Percentiles rank a stretch among this genome's conserved stretches.
phyloP scores from a whole-genome alignment of 2,888 invertebrate species.

The Bedellia somnulentella region DNA sequence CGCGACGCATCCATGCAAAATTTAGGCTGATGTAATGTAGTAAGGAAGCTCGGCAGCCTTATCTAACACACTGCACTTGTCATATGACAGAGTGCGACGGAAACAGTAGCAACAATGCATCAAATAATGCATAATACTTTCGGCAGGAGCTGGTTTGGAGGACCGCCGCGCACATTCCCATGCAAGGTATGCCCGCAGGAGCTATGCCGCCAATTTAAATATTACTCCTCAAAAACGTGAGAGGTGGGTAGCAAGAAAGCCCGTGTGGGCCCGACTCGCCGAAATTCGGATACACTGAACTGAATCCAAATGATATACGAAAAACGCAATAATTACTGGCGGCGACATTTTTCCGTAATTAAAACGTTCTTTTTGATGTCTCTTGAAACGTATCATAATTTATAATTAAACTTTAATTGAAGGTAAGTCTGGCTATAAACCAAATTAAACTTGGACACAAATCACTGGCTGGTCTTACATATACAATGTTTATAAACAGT shows the following conservation, averaged over 20 bases:
- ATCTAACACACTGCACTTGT: constrained; percentile 21
- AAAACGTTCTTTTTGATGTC: constrained; percentile 41
- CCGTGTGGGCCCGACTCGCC: constrained; percentile 44
- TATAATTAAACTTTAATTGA: constrained; percentile 41
- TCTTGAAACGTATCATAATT: constrained; percentile 27
- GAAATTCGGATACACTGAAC: constrained; percentile 41
- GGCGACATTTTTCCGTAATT: constrained; percentile 49
- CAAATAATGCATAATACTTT: constrained; percentile 46
- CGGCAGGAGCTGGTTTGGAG: constrained; percentile 52
- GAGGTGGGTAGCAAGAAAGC: constrained; percentile 50
- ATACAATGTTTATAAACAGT: too few relatives aligned
- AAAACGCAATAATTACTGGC: too few relatives aligned
- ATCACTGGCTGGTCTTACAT: too few relatives aligned
- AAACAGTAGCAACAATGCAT: constrained; percentile 26
- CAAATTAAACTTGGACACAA: too few relatives aligned
- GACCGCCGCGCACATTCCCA: constrained; percentile 38
- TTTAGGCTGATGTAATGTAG: constrained; percentile 41
- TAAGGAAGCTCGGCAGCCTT: constrained; percentile 37
- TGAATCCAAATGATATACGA: constrained; percentile 39
- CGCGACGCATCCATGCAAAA: constrained; percentile 57
- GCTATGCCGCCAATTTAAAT: constrained; percentile 58
- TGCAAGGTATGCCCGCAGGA: constrained; percentile 55
- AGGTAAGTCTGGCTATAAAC: too few relatives aligned
- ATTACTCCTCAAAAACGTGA: constrained; percentile 60
- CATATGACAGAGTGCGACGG: constrained; percentile 42